Evolutionary conservation across 1,140 invertebrate genomes (phyloP).

Genomic region (Penaeus vannamei): DNA sequence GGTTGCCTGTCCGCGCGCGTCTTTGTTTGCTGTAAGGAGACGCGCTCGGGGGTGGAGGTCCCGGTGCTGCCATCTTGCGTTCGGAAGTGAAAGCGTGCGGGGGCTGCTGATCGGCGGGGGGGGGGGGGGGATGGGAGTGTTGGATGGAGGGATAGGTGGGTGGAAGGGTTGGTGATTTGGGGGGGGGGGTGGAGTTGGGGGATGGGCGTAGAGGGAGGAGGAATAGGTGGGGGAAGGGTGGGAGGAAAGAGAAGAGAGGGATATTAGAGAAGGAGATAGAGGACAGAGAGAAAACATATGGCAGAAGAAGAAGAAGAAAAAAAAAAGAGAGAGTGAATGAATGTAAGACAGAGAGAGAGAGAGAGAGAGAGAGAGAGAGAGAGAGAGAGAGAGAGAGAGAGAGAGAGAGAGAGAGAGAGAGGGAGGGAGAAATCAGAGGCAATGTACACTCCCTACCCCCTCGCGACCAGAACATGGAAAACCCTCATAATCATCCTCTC

Average conservation of each 20-base stretch:
- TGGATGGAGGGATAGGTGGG: too few relatives aligned
- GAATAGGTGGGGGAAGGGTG: not conserved
- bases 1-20: too few relatives aligned
- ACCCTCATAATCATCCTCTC: not conserved
- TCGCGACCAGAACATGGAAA: too few relatives aligned
- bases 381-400: not conserved
- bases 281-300: not conserved
- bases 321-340: not conserved
- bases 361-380: not conserved
- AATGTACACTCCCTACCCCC: too few relatives aligned
- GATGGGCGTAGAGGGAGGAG: conserved; percentile 10
- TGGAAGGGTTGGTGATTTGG: too few relatives aligned
- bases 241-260: not conserved
- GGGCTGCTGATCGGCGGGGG: too few relatives aligned
- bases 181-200: not conserved
- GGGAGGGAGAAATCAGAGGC: too few relatives aligned
- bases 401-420: not conserved
- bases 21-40: too few relatives aligned
- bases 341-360: not conserved
- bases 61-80: too few relatives aligned
- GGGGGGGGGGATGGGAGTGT: not conserved
- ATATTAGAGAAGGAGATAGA: not conserved
- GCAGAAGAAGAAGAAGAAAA: not conserved
- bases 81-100: too few relatives aligned
- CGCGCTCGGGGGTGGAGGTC: too few relatives aligned